Base-by-base conservation (phyloP, 1,140 invertebrate genomes). In the Drosophila aff. region DNA sequence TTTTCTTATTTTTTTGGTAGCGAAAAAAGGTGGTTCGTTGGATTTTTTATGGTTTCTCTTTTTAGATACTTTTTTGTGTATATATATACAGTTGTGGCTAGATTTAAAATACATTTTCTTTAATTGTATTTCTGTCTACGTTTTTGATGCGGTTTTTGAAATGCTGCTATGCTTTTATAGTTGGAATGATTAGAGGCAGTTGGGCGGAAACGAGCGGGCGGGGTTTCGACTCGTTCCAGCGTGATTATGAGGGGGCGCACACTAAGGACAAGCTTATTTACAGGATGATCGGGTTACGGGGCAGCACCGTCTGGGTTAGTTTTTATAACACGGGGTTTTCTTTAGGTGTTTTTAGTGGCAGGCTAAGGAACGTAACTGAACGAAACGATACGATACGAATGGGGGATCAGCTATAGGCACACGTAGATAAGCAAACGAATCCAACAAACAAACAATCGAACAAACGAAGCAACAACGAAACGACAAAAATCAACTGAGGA, bases 21-120 rank as follows among this genome's bases (percentile, higher is more conserved):
- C 84, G 84, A 90, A 89, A 89, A 90, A 89, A 89, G 84, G 84
- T 89, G 76, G 55, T 73, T 89, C 66, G 84, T 89, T 89, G 84
- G 84, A 89, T 90, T 89, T 90, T 81, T 87, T 65, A 84, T 72
- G 69, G 63, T 74, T 78, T 57, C 33, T 55, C 64, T 69, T 87
- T 82, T 73, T 52, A 74, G 44, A 73, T 49, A 61, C 59, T 73
- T 61, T 73, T 61, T 57, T 23, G 33, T 23, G 53, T 73, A 58
- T 74, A 52, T 89, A 89, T 89, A 66, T 85, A 84, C 85, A 89
- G 36, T 84, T 89, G 52, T 52, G 66, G 66, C 77, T 76, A 82
- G 58, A 58, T 84, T 81, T 82, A 65, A 75, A 65, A 60, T 77
- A 78, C 61, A 81, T 83, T 80, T 87, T 50, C 57, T 81, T 76